Evolutionary conservation across 2,113 vertebrate genomes (phyloP), one percentile per base, ranked within the genome.

Genomic region (Spheniscus mendiculus): DNA sequence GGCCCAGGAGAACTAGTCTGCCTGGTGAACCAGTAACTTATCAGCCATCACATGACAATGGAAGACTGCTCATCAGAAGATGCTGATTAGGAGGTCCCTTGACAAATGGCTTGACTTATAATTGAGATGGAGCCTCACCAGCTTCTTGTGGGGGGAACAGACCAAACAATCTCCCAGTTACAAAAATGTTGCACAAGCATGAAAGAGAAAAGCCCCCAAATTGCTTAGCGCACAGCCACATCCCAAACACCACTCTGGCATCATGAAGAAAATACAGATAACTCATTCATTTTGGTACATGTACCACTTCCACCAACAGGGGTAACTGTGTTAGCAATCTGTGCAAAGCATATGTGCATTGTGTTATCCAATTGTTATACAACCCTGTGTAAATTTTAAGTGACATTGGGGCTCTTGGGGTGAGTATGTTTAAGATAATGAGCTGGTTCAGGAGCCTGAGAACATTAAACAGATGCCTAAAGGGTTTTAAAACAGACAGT

Each of bases 381-480:
- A 88, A 70, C 3, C 25, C 30, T 73, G 36, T 36, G 78, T 23
- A 83, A 80, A 93, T 89, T 65, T 32, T 42, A 83, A 77, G 65
- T 38, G 90, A 92, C 87, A 83, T 21, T 0, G 1, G 45, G 50
- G 87, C 77, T 95, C 89, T 38, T n/a, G 25, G 42, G 53, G 32
- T 49, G 34, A 95, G 56, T 67, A 45, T 76, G 61, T 47, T 95
- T 89, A 94, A 95, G 77, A 74, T 79, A 95, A 94, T 59, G 52
- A 96, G 89, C 42, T 82, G 49, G 44, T 49, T 89, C 47, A 91
- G 69, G 30, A 94, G 61, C 87, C 69, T 72, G 81, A 88, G 92
- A 93, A 93, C 40, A 80, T 73, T 87, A 79, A 95, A 90, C 73
- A 90, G 62, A 80, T 50, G 78, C 84, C 87, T 79, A 36, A 87